Percentiles rank a stretch among this genome's conserved stretches.
Evolutionary conservation across 1,140 invertebrate genomes (phyloP).

Genomic region (Heliconius hewitsoni): DNA sequence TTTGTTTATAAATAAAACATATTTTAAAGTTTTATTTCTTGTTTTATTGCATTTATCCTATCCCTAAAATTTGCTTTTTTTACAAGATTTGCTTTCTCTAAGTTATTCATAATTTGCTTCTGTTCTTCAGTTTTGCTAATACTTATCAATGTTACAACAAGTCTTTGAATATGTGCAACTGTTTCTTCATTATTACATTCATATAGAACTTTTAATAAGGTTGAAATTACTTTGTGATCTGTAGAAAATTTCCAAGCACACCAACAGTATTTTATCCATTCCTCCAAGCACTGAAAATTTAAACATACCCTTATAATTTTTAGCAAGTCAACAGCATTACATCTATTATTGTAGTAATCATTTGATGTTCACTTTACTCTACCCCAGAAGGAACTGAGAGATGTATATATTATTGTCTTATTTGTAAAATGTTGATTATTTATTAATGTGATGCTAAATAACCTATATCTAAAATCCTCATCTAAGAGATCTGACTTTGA

Average conservation of each 20-base stretch:
- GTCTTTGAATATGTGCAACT: constrained; percentile 43
- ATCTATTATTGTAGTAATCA: no score
- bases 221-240: constrained; percentile 55
- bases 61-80: constrained; percentile 22
- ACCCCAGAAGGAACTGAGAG: no score
- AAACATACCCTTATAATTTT: not conserved
- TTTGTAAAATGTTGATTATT: no score
- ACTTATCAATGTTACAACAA: constrained; percentile 54
- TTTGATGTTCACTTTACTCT: no score
- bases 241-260: constrained; percentile 58
- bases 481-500: no score
- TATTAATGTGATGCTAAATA: no score
- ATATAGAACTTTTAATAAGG: constrained; percentile 60
- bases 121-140: constrained; percentile 53
- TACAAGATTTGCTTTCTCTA: constrained; percentile 29
- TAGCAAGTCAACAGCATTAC: no score
- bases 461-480: no score
- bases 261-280: constrained; percentile 66
- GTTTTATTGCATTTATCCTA: constrained; percentile 29
- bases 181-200: constrained; percentile 45
- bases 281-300: constrained; percentile 61
- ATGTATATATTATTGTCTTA: no score
- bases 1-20: constrained; percentile 21
- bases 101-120: constrained; percentile 41
- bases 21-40: constrained; percentile 24